Base-by-base conservation (phyloP, 2,888 invertebrate genomes). In the Thera obeliscata region DNA sequence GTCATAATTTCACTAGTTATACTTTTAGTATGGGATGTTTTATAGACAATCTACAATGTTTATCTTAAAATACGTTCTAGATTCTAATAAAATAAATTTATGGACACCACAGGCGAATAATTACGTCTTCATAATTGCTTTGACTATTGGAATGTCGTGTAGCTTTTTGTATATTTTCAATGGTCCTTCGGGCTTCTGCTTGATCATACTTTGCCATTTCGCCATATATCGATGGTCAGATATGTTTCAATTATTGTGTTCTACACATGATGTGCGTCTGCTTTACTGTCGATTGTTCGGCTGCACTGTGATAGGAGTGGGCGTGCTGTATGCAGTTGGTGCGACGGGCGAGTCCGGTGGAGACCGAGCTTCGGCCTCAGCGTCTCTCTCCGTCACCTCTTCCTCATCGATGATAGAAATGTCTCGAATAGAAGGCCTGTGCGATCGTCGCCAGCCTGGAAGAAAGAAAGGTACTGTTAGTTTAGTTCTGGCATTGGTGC, bases 321-420 rank as follows among this genome's bases (percentile, higher is more conserved):
- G 90, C 3, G 90, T 85, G 79, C 86, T 87, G 80, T 79, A 78
- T 33, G 89, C 83, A 43, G 78, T 70, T n/a, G 90, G 84, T 7
- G 81, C 70, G 9, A 78, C 74, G 2, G 73, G 81, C 5, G 83
- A 78, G n/a, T 75, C 76, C 0, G 83, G 80, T 4, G 83, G 81
- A 22, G 78, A 71, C 3, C 81, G 79, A 1, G 77, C 81, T 58
- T 87, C 87, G 0, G 81, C 84, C 74, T 92, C 94, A 11, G 87
- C 88, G 72, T 91, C 93, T 3, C 87, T 86, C 70, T 96, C 96
- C 36, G 95, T 95, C 74, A 96, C 95, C 74, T 97, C 97, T 78
- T 96, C 96, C 82, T 97, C 97, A 81, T 97, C 96, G 84, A 97
- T 97, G 85, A 98, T 97, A 73, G 97, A 97, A 71, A 98, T 97